phyloP scores from a whole-genome alignment of 2,888 invertebrate species.

The Lochmaea capreae region DNA sequence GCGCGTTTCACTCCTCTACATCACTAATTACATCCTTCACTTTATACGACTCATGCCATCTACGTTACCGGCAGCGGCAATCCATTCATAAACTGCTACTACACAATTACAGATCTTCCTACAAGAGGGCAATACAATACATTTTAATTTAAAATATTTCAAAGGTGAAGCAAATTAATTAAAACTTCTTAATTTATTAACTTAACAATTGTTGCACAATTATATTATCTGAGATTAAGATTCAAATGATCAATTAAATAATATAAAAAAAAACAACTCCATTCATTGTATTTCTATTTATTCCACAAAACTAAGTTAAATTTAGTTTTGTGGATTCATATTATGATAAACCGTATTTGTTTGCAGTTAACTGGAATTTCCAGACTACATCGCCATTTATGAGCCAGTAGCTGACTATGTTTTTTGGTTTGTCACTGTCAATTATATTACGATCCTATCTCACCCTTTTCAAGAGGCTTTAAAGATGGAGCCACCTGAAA shows the following conservation, averaged over 20 bases:
- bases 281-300: too few relatives aligned
- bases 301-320: too few relatives aligned
- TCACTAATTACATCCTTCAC: slow-evolving; percentile 9
- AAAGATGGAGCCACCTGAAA: too few relatives aligned
- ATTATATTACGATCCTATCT: background rate
- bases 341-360: too few relatives aligned
- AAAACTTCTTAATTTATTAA: background rate
- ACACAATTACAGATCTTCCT: background rate
- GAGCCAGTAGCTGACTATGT: background rate
- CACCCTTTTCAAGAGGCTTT: background rate
- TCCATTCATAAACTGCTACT: slow-evolving; percentile 18
- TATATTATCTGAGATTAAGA: too few relatives aligned
- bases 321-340: too few relatives aligned
- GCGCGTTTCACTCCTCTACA: slow-evolving; percentile 35
- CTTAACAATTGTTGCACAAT: background rate
- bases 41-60: slow-evolving; percentile 24
- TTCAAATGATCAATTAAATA: too few relatives aligned
- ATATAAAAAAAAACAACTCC: too few relatives aligned
- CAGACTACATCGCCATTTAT: background rate
- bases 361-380: background rate
- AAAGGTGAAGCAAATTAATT: background rate
- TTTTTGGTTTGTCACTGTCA: background rate
- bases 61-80: slow-evolving; percentile 7
- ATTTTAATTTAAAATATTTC: background rate
- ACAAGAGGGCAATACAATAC: slow-evolving; percentile 15